Base-by-base conservation (phyloP, 1,140 invertebrate genomes). In the Zelostemma sp. region DNA sequence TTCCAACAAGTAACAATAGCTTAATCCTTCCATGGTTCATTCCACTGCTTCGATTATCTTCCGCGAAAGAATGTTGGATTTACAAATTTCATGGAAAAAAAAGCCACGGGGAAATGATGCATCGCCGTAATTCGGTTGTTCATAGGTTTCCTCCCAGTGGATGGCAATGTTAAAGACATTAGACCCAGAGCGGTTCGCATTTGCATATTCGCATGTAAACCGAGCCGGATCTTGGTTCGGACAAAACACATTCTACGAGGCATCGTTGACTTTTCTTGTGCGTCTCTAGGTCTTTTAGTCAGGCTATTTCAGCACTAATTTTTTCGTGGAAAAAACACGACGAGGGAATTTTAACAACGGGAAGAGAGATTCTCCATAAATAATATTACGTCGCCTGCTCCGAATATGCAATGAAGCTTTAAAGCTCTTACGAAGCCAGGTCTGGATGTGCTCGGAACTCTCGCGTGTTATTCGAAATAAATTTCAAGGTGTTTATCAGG, bases 391-490 rank as follows among this genome's bases (percentile, higher is more conserved):
- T 38, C 35, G 35, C 2, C 35, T 38, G 14, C 14, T 12, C 2
- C 35, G 9, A 38, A 38, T 38, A 38, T 38, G 35, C 35, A 38
- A 38, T 38, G 35, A 38, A 12, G 35, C n/a, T n/a, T n/a, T n/a
- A n/a, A n/a, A n/a, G n/a, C 35, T 2, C 35, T 38, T 11, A 11
- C 35, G 2, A 11, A 2, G 2, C 9, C 35, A 11, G 35, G 14
- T 38, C 11, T 38, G 9, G 14, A n/a, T n/a, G n/a, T n/a, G n/a
- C n/a, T n/a, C 35, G 9, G 2, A 11, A 38, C 9, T 38, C 2
- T 11, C 9, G 35, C 35, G 11, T 31, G 28, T 31, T 31, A 11
- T 31, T n/a, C n/a, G n/a, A n/a, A n/a, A n/a, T n/a, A n/a, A n/a
- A n/a, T n/a, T n/a, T n/a, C n/a, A n/a, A n/a, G n/a, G n/a, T n/a